Evolutionary conservation across 2,797 vertebrate species (phyloP).

Genomic region (Crocodylus rhombifer): DNA sequence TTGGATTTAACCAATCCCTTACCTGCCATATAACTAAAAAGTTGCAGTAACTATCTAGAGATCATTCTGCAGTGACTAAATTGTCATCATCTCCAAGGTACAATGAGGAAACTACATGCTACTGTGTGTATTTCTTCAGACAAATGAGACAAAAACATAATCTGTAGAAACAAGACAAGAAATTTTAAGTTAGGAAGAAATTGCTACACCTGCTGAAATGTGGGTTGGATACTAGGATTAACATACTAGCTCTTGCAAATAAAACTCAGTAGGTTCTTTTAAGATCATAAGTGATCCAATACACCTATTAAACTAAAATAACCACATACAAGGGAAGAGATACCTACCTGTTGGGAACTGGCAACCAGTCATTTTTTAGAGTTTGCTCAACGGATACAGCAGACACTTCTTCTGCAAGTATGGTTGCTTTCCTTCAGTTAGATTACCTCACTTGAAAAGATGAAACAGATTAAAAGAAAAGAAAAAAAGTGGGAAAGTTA

Average conservation of each 20-base stretch:
- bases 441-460: not conserved
- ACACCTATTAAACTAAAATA: not conserved
- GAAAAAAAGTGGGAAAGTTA: not conserved
- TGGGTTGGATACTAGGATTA: fast-evolving
- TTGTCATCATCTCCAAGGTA: not conserved
- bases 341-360: not conserved
- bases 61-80: not conserved
- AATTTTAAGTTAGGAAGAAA: not conserved
- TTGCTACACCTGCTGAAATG: fast-evolving
- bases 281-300: not conserved
- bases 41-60: not conserved
- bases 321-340: not conserved
- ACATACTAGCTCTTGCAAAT: not conserved
- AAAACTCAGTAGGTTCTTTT: not conserved
- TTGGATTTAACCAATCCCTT: no score
- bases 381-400: not conserved
- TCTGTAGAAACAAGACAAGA: not conserved
- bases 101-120: no score
- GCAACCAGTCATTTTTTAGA: not conserved
- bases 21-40: no score
- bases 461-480: not conserved
- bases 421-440: not conserved
- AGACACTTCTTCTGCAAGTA: not conserved
- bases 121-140: not conserved
- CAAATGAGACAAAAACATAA: not conserved